These are phyloP conservation scores for Himalopsyche japonica DNA, from an alignment of 2,888 invertebrate genomes.

Conservation along the genomic window DNA sequence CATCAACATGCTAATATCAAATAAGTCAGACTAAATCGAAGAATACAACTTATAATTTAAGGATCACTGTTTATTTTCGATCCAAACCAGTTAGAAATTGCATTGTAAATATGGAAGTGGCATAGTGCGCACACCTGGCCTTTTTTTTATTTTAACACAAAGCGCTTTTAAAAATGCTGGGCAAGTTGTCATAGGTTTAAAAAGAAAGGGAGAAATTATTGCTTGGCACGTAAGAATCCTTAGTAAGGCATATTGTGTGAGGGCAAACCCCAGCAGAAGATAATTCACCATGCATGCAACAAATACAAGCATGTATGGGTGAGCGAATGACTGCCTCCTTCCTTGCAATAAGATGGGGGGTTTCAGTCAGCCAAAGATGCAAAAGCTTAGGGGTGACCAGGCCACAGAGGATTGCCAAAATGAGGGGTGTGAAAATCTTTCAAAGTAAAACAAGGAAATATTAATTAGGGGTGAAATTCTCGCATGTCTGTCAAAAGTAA, in stretches of 20 bases:
- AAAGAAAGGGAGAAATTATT: conserved; percentile 15
- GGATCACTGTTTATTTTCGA: no score
- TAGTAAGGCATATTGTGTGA: background rate
- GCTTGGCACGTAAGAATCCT: conserved; percentile 14
- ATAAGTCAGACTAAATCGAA: no score
- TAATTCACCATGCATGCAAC: background rate
- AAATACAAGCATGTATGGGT: background rate
- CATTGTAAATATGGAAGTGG: background rate
- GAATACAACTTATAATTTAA: no score
- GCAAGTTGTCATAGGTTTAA: conserved; percentile 2
- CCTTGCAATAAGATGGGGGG: conserved; percentile 2
- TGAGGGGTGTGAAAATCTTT: background rate
- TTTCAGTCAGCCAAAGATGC: conserved; percentile 8
- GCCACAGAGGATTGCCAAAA: background rate
- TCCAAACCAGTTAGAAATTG: background rate
- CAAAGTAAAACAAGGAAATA: background rate
- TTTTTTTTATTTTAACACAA: background rate
- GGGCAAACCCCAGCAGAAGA: conserved; percentile 1
- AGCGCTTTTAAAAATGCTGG: background rate
- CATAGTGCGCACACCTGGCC: background rate
- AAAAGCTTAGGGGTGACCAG: background rate
- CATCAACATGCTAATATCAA: no score
- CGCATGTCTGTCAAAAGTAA: no score
- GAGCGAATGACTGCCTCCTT: background rate
- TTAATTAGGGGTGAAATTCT: no score